Base-by-base conservation (phyloP, 2,113 vertebrate genomes). In the Calyptomena viridis region DNA sequence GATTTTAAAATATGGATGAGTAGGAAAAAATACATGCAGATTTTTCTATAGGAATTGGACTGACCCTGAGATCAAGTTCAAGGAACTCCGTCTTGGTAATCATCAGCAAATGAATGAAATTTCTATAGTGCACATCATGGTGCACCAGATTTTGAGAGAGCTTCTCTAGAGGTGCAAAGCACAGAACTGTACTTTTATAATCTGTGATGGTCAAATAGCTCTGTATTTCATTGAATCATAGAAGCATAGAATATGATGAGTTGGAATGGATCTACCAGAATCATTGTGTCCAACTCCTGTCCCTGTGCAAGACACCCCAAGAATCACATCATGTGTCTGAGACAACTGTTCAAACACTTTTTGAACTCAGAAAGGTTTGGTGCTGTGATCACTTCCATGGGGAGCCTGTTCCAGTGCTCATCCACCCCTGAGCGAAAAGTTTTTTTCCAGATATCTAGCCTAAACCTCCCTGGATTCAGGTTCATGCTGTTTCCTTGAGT, bases 261-360 rank as follows among this genome's bases (percentile, higher is more conserved):
- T 24, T 39, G 6, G 39, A 59, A 39, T 23, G 8, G 9, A 39
- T 3, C 24, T 10, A 8, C 39, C 23, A 82, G 53, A 6, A 59
- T n/a, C 46, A 59, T 21, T 0, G 0, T 59, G 27, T 50, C 31
- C 59, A 33, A 5, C 18, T 64, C 59, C 10, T 50, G 44, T 5
- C 6, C 1, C 12, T 59, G 12, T 22, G 8, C 23, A 58, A 23
- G 27, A 37, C 33, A 24, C 19, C 7, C 27, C 37, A 74, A 20
- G 27, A 67, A 1, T 44, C 37, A 14, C 28, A 20, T 23, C 2
- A 0, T 44, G 33, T 37, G 3, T 23, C 9, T 44, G 8, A 66
- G 37, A 44, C 2, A 2, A 9, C 2, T 73, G 27, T 15, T 44
- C 68, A 58, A 58, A 47, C 1, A 0, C 24, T 72, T 62, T 15